Evolutionary conservation across 1,140 invertebrate species (phyloP), one percentile per base, ranked within the genome.

Genomic region (Heliothis subflexa): DNA sequence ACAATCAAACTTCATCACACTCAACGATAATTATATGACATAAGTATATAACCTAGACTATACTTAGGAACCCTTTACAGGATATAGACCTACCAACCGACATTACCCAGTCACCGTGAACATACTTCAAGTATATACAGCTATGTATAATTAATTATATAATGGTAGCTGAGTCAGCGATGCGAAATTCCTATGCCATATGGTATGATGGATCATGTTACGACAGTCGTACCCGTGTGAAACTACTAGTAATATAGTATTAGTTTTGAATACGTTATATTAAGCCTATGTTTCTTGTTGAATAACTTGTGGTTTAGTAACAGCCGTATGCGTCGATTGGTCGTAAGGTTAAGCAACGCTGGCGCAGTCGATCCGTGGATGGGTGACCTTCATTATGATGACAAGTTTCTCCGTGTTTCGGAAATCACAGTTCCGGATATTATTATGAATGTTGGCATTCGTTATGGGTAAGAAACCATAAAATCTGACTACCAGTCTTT

Each of bases 111-210:
- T 45, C 61, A 40, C 61, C 25, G 33, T 33, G 14, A 25, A 62
- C 28, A n/a, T 45, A n/a, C 3, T 16, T n/a, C 54, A 70, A 33
- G 52, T 57, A 57, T 13, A 68, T 52, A 52, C 0, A 59, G 5
- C 0, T 9, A 40, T 40, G 18, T 18, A 62, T 50, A 68, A 55
- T 61, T 45, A 52, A 59, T 71, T 40, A 61, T 40, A 78, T 62
- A 71, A 57, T 62, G 55, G 5, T 33, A 62, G 9, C 18, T 14
- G 61, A 72, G n/a, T 62, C 68, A 78, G 45, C 57, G 77, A 72
- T 78, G 77, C 77, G 57, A 78, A 71, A 78, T 78, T 78, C 77
- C 77, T 64, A 47, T 13, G 68, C 77, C 77, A 78, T 78, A 78
- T 78, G 77, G 76, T 62, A 25, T 62, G n/a, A 45, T 7, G 33